Conservation (phyloP, 2,113 vertebrate genomes). For the Martes martes region DNA sequence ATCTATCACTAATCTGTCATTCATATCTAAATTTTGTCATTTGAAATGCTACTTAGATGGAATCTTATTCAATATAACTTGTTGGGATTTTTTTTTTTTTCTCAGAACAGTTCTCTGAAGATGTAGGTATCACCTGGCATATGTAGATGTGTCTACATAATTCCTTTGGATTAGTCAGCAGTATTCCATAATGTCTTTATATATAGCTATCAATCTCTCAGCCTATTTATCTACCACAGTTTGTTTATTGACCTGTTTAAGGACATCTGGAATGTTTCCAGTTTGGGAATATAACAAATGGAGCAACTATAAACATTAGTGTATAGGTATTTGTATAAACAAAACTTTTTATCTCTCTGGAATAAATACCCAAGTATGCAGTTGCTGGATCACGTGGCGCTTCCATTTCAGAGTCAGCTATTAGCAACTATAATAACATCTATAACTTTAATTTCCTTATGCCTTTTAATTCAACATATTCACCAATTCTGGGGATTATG, state of each 20-base stretch:
- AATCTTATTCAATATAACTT: neutral
- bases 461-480: neutral
- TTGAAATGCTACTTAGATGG: neutral
- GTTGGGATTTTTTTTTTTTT: too few relatives aligned
- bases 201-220: neutral
- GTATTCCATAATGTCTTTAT: neutral
- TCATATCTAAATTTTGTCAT: neutral
- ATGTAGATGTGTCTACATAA: neutral
- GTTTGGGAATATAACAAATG: neutral
- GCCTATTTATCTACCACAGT: neutral
- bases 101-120: neutral
- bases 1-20: neutral
- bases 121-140: neutral
- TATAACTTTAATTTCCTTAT: neutral
- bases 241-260: neutral
- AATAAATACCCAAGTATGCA: neutral
- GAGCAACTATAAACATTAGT: neutral
- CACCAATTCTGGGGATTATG: neutral
- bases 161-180: neutral
- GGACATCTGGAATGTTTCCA: neutral
- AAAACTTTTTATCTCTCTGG: neutral
- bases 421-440: neutral
- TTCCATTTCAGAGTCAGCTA: neutral
- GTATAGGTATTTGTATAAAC: neutral
- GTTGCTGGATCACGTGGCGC: neutral